These are phyloP conservation scores for Galaxias olidus DNA, from an alignment of 2,797 vertebrate species.

Conservation along the genomic window DNA sequence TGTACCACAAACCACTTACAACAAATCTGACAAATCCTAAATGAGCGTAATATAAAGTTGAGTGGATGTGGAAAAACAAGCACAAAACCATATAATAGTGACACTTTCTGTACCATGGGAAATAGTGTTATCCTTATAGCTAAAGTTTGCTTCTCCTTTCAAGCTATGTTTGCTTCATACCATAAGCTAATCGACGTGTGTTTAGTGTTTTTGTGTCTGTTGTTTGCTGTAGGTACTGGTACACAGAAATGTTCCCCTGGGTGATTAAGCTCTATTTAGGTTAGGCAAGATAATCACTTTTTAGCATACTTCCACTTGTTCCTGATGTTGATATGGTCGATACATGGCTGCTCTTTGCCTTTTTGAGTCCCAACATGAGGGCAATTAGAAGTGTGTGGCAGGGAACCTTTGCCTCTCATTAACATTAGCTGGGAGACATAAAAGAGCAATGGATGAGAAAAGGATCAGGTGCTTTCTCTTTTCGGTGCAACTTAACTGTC, in stretches of 20 bases:
- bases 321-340: conserved; percentile 67
- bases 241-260: no score
- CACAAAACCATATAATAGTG: conserved; percentile 54
- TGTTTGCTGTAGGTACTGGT: no score
- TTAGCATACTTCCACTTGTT: conserved; percentile 38
- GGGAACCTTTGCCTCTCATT: conserved; percentile 74
- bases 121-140: conserved; percentile 17
- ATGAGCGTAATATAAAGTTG: conserved; percentile 42
- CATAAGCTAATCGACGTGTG: no score
- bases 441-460: conserved; percentile 45
- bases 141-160: conserved; percentile 6
- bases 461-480: conserved; percentile 32
- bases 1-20: conserved; percentile 16
- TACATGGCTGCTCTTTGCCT: conserved; percentile 70
- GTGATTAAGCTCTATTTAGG: conserved; percentile 1
- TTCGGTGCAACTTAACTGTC: conserved; percentile 51
- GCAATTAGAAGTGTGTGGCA: conserved; percentile 68
- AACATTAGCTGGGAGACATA: conserved; percentile 61
- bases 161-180: background rate
- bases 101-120: conserved; percentile 38
- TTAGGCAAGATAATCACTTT: background rate
- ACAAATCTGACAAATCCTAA: no score
- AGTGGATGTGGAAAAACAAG: conserved; percentile 34
- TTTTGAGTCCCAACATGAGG: conserved; percentile 60
- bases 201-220: no score